Conservation (phyloP, 2,888 invertebrate species). For the Steromphala cineraria region DNA sequence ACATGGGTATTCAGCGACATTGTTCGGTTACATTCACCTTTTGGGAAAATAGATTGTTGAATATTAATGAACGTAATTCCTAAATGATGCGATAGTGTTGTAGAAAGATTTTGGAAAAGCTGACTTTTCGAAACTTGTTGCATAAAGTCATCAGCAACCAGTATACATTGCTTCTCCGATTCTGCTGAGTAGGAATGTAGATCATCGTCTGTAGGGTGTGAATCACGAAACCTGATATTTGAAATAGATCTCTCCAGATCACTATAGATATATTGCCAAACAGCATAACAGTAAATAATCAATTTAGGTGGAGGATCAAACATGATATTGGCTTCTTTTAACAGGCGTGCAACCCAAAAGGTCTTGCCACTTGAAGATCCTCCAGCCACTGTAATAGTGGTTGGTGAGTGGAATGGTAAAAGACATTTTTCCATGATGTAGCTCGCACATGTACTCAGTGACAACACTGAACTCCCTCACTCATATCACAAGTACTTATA, state of each 20-base stretch:
- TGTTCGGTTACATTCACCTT: neutral
- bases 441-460: neutral
- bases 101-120: neutral
- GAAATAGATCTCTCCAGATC: neutral
- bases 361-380: too few relatives aligned
- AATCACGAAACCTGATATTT: too few relatives aligned
- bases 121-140: neutral
- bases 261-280: neutral
- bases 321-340: too few relatives aligned
- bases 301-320: neutral
- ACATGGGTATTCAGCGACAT: neutral
- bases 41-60: too few relatives aligned
- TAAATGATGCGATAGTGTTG: neutral
- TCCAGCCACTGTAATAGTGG: too few relatives aligned
- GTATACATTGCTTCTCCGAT: neutral
- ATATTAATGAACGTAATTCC: neutral
- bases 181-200: neutral
- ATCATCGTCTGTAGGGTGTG: neutral
- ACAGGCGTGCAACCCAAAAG: too few relatives aligned
- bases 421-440: too few relatives aligned
- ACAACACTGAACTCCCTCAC: neutral
- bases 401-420: too few relatives aligned
- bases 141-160: neutral
- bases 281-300: neutral
- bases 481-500: neutral